Evolutionary conservation across 2,797 vertebrate genomes (phyloP), one percentile per base, ranked within the genome.

Genomic region (Aplochiton taeniatus): DNA sequence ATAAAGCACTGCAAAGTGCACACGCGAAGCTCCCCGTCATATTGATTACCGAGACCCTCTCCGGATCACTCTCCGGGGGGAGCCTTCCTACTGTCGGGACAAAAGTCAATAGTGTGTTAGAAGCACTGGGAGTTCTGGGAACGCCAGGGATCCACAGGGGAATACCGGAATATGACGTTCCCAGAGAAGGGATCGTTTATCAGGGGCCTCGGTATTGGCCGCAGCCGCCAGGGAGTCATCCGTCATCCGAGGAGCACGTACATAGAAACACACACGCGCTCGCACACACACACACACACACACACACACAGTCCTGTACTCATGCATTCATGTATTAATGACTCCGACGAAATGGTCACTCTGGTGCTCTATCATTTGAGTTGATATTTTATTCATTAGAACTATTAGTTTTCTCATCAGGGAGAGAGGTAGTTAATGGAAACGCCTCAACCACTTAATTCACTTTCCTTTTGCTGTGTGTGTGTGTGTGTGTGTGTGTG

Each of bases 141-240:
- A 60, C 63, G 47, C 68, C 58, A 4, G 60, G n/a, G 19, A 80
- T 61, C 64, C 69, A 59, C 72, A 4, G 14, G 55, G 72, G 79
- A 85, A 76, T 69, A 73, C 67, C 75, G 73, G 65, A 79, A 76
- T 68, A 69, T 83, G 78, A 81, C 74, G 77, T 77, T 83, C 59
- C 64, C 63, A 67, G 69, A 69, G 70, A 85, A 81, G 74, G 72
- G 72, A 77, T 88, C 85, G 81, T 90, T 89, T 85, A 84, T 90
- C 87, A 89, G 83, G 88, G 83, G 75, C 67, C 55, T 42, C 74
- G 69, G 72, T 77, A 73, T 78, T 74, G 80, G 77, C 73, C 60
- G 69, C 66, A 60, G 74, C 67, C 74, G 72, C 64, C 46, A 79
- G 72, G 85, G 76, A 87, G 69, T 76, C 81, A 87, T 85, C 82